These are phyloP conservation scores for Ophonus ardosiacus DNA, from an alignment of 2,888 invertebrate species.

Conservation along the genomic window DNA sequence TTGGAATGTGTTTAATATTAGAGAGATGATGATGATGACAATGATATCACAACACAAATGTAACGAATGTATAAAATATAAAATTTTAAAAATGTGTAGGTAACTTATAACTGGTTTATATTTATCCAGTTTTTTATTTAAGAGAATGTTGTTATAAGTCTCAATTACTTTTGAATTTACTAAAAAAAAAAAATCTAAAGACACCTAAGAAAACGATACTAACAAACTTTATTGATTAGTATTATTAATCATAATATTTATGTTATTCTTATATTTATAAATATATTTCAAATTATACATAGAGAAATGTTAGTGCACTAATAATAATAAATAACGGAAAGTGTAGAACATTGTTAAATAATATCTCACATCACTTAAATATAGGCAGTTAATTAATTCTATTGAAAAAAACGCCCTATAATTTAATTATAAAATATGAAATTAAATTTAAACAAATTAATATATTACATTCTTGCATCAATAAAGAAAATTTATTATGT, in stretches of 20 bases:
- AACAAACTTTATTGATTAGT: neutral
- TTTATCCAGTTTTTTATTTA: too few relatives aligned
- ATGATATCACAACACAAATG: too few relatives aligned
- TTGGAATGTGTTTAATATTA: too few relatives aligned
- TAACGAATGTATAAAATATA: too few relatives aligned
- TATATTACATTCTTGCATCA: neutral
- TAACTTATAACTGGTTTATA: too few relatives aligned
- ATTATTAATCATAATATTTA: slow-evolving; percentile 1
- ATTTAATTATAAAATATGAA: neutral
- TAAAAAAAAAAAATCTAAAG: neutral
- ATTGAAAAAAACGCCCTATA: neutral
- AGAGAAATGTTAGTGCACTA: neutral
- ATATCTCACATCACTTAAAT: too few relatives aligned
- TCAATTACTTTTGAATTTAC: too few relatives aligned
- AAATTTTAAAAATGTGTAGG: too few relatives aligned
- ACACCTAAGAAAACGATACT: neutral
- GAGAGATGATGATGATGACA: too few relatives aligned
- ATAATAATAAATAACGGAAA: neutral
- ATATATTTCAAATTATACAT: neutral
- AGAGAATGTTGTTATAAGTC: too few relatives aligned
- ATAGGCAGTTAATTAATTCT: neutral
- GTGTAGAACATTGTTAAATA: too few relatives aligned
- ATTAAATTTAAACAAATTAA: neutral
- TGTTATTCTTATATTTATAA: neutral
- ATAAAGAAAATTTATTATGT: neutral